Evolutionary conservation across 2,888 invertebrate species (phyloP).

Genomic region (Pristionchus exspectatus): DNA sequence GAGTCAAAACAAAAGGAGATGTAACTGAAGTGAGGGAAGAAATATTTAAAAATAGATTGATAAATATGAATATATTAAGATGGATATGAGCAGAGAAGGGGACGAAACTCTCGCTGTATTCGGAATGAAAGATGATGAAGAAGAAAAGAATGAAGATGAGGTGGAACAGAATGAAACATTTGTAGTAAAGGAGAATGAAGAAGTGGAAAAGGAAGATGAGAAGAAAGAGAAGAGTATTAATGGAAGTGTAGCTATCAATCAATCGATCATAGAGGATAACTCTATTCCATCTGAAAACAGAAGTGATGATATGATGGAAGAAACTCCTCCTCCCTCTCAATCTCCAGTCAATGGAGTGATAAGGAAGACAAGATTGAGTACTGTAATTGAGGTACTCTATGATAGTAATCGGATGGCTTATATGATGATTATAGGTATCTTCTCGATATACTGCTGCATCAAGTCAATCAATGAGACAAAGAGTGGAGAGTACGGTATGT

Average conservation of each 20-base stretch:
- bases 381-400: constrained; percentile 22
- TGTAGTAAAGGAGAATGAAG: background rate
- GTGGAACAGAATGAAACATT: background rate
- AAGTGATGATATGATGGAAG: constrained; percentile 42
- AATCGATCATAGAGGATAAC: background rate
- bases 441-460: constrained; percentile 39
- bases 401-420: background rate
- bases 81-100: constrained; percentile 13
- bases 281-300: background rate
- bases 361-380: constrained; percentile 10
- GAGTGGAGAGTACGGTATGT: constrained; percentile 44
- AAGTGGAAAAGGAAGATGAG: constrained; percentile 26
- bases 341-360: background rate
- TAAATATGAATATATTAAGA: background rate
- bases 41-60: background rate
- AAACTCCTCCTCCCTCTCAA: background rate
- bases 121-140: background rate
- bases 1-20: background rate
- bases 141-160: background rate
- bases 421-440: background rate
- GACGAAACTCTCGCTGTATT: background rate
- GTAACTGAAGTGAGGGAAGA: background rate
- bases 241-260: background rate
- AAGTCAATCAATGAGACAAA: constrained; percentile 38
- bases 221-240: background rate